Evolutionary conservation across 2,113 vertebrate species (phyloP).

Genomic region (Mionectes macconnelli): DNA sequence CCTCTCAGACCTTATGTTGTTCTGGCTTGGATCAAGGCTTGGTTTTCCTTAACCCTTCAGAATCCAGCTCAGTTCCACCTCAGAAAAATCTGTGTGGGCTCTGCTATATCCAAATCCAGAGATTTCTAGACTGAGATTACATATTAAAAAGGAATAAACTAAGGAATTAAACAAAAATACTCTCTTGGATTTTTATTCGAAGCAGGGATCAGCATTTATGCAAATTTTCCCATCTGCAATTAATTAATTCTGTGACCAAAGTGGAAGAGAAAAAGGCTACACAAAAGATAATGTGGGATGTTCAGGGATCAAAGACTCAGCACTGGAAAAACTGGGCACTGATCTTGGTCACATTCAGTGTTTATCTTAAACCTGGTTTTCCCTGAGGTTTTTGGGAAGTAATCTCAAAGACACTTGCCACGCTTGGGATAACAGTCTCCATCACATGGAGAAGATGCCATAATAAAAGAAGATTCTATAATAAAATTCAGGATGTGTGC

Average conservation of each 20-base stretch:
- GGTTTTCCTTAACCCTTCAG: constrained; percentile 49
- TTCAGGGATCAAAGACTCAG: neutral
- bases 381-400: neutral
- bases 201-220: neutral
- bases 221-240: neutral
- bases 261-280: neutral
- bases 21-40: constrained; percentile 68
- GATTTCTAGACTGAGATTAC: neutral
- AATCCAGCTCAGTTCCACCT: neutral
- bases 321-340: neutral
- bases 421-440: neutral
- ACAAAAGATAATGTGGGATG: neutral
- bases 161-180: neutral
- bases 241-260: neutral
- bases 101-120: neutral
- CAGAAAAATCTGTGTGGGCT: neutral
- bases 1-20: constrained; percentile 79
- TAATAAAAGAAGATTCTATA: neutral
- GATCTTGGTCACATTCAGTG: neutral
- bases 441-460: neutral
- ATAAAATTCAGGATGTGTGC: neutral
- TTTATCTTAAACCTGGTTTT: neutral
- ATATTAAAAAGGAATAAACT: neutral
- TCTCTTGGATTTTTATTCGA: neutral
- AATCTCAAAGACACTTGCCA: neutral